phyloP scores from a whole-genome alignment of 2,888 invertebrate genomes.

The Adineta ricciae region DNA sequence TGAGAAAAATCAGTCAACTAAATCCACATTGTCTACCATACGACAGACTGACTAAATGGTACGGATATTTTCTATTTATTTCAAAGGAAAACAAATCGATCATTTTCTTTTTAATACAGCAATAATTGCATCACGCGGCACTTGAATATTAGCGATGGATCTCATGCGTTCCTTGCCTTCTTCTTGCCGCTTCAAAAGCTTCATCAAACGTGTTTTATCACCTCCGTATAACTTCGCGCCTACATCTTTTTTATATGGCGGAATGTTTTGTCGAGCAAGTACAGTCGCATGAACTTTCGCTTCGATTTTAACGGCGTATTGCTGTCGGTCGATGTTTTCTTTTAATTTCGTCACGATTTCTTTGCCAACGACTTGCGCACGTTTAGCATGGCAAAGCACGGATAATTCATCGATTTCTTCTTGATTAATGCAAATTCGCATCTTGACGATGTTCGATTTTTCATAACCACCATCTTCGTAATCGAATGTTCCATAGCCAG shows the following conservation, averaged over 20 bases:
- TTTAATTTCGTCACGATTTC: constrained; percentile 65
- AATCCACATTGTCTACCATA: no score
- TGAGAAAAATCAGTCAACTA: no score
- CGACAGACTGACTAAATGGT: background rate
- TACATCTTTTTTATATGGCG: constrained; percentile 79
- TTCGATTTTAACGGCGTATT: constrained; percentile 73
- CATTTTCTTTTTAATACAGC: constrained; percentile 23
- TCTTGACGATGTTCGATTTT: constrained; percentile 65
- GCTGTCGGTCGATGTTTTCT: constrained; percentile 76
- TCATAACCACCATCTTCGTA: constrained; percentile 61
- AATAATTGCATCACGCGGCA: constrained; percentile 46
- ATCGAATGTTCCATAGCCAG: constrained; percentile 68
- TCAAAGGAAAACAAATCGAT: background rate
- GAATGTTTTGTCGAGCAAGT: constrained; percentile 71
- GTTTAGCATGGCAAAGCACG: constrained; percentile 64
- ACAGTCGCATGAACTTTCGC: constrained; percentile 67
- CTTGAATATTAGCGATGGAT: constrained; percentile 41
- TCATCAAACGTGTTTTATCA: constrained; percentile 76
- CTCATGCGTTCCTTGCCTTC: constrained; percentile 64
- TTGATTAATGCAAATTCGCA: constrained; percentile 70
- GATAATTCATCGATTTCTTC: constrained; percentile 70
- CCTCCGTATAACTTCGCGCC: constrained; percentile 81
- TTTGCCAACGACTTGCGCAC: constrained; percentile 58
- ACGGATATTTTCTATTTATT: background rate
- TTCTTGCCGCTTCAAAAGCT: constrained; percentile 74